Percentiles rank a stretch among this genome's conserved stretches.
Conservation (phyloP, 2,113 vertebrate species). For the Tragelaphus strepsiceros region DNA sequence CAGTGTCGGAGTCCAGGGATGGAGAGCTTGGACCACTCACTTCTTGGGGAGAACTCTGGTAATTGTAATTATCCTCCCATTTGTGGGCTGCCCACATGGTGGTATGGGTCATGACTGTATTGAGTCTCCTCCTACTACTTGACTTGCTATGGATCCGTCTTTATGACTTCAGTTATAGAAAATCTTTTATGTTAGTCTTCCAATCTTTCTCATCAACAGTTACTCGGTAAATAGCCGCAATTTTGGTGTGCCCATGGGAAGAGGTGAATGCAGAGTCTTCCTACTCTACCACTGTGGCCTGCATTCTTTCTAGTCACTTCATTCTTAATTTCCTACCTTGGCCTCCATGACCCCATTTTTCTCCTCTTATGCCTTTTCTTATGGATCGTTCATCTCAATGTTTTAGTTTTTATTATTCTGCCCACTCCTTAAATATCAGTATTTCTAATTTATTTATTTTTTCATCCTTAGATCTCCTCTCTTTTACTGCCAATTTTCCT, state of each 20-base stretch:
- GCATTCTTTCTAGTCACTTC: neutral
- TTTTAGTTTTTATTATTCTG: neutral
- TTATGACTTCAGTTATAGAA: neutral
- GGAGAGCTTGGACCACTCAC: neutral
- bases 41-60: neutral
- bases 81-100: neutral
- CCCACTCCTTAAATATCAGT: neutral
- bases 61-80: neutral
- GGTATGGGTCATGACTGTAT: neutral
- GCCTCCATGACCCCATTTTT: neutral
- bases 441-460: neutral
- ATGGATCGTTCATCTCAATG: neutral
- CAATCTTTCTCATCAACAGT: neutral
- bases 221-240: neutral
- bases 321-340: neutral
- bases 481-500: neutral
- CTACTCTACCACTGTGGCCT: neutral
- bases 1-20: neutral
- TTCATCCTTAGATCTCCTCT: neutral
- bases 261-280: neutral
- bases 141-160: neutral
- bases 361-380: neutral
- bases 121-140: neutral
- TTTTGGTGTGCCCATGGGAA: neutral
- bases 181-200: neutral